Evolutionary conservation across 2,113 vertebrate species (phyloP).

Genomic region (Stigmatopora argus): DNA sequence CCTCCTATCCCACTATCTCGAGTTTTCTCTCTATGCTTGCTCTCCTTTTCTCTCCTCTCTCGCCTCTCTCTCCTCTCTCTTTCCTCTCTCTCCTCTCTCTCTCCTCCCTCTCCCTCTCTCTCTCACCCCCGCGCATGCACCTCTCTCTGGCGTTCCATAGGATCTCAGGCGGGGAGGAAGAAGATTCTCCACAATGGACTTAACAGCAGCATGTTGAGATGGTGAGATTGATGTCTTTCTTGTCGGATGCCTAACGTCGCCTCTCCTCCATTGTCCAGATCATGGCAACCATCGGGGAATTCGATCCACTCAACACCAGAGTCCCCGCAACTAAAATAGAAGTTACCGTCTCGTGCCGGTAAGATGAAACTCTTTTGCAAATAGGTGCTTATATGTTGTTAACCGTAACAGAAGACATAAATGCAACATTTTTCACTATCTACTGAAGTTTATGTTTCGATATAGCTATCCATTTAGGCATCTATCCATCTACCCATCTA

Average conservation of each 20-base stretch:
- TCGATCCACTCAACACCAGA: conserved; percentile 78
- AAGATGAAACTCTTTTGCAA: conserved; percentile 44
- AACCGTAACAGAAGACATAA: background rate
- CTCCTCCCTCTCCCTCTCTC: background rate
- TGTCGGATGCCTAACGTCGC: conserved; percentile 29
- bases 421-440: background rate
- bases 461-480: conserved; percentile 24
- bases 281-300: conserved; percentile 84
- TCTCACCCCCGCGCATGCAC: background rate
- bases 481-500: conserved; percentile 26
- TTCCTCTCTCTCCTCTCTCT: background rate
- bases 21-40: background rate
- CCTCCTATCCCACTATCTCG: background rate
- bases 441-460: conserved; percentile 11
- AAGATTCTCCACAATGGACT: conserved; percentile 48
- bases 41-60: background rate
- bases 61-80: background rate
- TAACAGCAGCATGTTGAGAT: conserved; percentile 28
- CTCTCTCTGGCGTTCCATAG: conserved; percentile 7
- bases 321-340: conserved; percentile 93
- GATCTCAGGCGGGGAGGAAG: background rate
- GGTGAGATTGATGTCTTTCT: conserved; percentile 5
- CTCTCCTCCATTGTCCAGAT: conserved; percentile 31
- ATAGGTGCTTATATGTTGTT: background rate
- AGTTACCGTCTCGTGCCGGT: conserved; percentile 91